Percentiles rank a stretch among this genome's conserved stretches.
Conservation (phyloP, 2,797 vertebrate genomes). For the Selene dorsalis region DNA sequence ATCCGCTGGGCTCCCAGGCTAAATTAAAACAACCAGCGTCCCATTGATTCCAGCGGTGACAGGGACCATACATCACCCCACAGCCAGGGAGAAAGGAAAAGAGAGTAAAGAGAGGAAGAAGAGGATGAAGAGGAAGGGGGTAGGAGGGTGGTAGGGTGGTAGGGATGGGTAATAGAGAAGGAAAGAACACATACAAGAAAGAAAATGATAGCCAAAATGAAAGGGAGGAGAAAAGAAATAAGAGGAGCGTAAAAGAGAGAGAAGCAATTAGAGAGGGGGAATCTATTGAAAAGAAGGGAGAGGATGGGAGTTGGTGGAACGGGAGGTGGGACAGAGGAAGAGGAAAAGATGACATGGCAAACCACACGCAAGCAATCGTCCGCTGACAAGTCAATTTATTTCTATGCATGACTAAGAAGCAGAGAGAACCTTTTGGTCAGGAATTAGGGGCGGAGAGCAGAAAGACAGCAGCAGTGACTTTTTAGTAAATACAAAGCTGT, state of each 20-base stretch:
- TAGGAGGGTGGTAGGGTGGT: background rate
- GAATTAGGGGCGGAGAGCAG: constrained; percentile 20
- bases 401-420: constrained; percentile 51
- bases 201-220: constrained; percentile 73
- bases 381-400: constrained; percentile 72
- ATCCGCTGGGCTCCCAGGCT: constrained; percentile 84
- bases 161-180: constrained; percentile 65
- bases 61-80: constrained; percentile 84
- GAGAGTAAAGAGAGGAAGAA: constrained; percentile 59
- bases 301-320: constrained; percentile 16
- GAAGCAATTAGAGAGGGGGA: constrained; percentile 39
- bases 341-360: constrained; percentile 41
- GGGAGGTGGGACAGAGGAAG: constrained; percentile 13
- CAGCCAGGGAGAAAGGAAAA: constrained; percentile 70
- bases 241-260: constrained; percentile 45
- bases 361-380: constrained; percentile 55
- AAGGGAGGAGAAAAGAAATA: constrained; percentile 60
- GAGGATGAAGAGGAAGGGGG: background rate
- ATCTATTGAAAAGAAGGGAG: constrained; percentile 25
- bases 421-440: constrained; percentile 50
- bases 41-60: constrained; percentile 86
- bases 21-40: constrained; percentile 89
- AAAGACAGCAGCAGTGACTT: constrained; percentile 32
- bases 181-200: constrained; percentile 61
- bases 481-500: constrained; percentile 44